Percentiles rank a stretch among this genome's conserved stretches.
These are phyloP conservation scores for Aphidius ervi DNA, from an alignment of 1,140 invertebrate species.

Conservation along the genomic window DNA sequence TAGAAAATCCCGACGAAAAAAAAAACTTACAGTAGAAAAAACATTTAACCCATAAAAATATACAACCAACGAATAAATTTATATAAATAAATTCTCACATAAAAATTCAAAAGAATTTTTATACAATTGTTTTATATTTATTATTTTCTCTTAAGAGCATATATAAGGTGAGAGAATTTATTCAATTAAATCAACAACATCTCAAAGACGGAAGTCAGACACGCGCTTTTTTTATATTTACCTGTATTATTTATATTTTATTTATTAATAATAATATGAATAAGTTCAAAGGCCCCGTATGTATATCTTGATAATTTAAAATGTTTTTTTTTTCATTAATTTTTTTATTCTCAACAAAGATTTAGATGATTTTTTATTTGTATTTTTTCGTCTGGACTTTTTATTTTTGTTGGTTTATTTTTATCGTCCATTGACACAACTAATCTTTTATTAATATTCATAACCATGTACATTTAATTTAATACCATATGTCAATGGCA, in stretches of 20 bases:
- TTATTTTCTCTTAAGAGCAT: no score
- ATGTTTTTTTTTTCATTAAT: not conserved
- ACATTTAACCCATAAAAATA: no score
- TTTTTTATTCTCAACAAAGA: not conserved
- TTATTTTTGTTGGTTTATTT: not conserved
- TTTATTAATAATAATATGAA: conserved; percentile 28
- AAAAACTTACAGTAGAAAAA: no score
- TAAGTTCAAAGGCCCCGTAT: conserved; percentile 41
- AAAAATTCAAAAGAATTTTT: no score
- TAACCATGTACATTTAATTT: conserved; percentile 14
- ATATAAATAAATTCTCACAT: not conserved
- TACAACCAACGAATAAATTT: not conserved
- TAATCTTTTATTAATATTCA: conserved; percentile 22
- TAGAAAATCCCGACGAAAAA: no score
- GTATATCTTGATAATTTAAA: conserved; percentile 4
- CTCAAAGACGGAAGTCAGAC: conserved; percentile 29
- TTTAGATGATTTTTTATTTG: not conserved
- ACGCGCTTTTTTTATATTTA: not conserved
- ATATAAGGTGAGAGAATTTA: no score
- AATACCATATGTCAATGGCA: not conserved
- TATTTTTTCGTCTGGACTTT: conserved; percentile 16
- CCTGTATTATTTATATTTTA: conserved; percentile 6
- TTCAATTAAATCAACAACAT: conserved; percentile 5
- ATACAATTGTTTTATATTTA: no score
- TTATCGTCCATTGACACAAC: conserved; percentile 23